These are phyloP conservation scores for Thymelicus acteon DNA, from an alignment of 2,888 invertebrate species.

Conservation along the genomic window DNA sequence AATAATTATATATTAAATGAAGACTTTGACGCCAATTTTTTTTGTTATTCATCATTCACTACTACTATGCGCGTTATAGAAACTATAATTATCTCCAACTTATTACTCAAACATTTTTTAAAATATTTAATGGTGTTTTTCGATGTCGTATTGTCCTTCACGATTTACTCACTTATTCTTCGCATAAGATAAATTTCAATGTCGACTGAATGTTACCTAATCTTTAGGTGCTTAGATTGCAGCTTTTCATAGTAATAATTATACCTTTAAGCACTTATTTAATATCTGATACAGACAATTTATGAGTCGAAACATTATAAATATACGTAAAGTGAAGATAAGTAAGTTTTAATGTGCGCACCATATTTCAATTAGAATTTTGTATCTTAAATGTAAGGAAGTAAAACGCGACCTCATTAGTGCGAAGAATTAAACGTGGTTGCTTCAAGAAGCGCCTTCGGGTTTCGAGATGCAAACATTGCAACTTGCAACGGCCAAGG, in stretches of 20 bases:
- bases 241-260: conserved; percentile 41
- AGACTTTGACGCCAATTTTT: not conserved
- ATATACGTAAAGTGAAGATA: conserved; percentile 11
- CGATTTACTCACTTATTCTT: conserved; percentile 28
- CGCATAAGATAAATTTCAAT: conserved; percentile 42
- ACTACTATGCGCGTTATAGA: not conserved
- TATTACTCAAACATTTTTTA: conserved; percentile 11
- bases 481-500: too few relatives aligned
- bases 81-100: not conserved
- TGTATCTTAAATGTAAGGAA: conserved; percentile 32
- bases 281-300: conserved; percentile 20
- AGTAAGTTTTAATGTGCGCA: conserved; percentile 41
- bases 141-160: conserved; percentile 27
- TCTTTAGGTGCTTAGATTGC: conserved; percentile 42
- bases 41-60: not conserved
- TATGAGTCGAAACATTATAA: conserved; percentile 19
- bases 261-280: conserved; percentile 35
- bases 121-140: conserved; percentile 27
- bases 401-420: conserved; percentile 26
- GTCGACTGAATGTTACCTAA: conserved; percentile 48
- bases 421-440: conserved; percentile 28
- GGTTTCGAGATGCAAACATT: conserved; percentile 35
- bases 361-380: conserved; percentile 40
- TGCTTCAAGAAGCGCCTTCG: conserved; percentile 40
- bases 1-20: too few relatives aligned